These are phyloP conservation scores for Chelon auratus DNA, from an alignment of 2,797 vertebrate genomes.

Conservation along the genomic window DNA sequence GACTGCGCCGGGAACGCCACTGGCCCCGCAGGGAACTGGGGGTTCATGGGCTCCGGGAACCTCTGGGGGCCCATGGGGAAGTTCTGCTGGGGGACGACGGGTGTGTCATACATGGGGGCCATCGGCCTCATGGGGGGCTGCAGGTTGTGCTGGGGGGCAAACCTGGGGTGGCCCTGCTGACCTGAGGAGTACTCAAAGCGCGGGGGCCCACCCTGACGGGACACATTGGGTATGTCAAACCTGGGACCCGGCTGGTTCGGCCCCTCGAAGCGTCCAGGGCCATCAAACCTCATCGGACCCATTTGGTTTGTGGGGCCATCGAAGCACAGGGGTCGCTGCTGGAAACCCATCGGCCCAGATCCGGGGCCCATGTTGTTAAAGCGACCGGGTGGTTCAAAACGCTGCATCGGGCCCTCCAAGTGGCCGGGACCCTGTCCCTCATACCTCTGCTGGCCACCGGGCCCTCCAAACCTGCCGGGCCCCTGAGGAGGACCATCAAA, in stretches of 20 bases:
- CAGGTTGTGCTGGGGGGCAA: constrained; percentile 69
- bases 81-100: constrained; percentile 79
- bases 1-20: constrained; percentile 78
- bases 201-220: constrained; percentile 81
- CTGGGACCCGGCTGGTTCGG: constrained; percentile 80
- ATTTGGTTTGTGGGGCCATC: constrained; percentile 71
- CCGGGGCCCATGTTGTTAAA: constrained; percentile 82
- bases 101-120: constrained; percentile 73
- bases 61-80: constrained; percentile 82
- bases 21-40: constrained; percentile 84
- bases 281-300: constrained; percentile 86
- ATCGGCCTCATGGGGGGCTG: constrained; percentile 77
- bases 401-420: constrained; percentile 88
- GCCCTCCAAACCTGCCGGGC: constrained; percentile 80
- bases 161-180: constrained; percentile 84
- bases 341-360: constrained; percentile 81
- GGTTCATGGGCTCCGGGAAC: constrained; percentile 86
- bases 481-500: constrained; percentile 85
- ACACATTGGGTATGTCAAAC: constrained; percentile 80
- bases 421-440: constrained; percentile 83
- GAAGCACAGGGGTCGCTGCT: constrained; percentile 82
- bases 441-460: constrained; percentile 81
- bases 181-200: constrained; percentile 87
- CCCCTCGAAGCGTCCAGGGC: constrained; percentile 79
- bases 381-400: constrained; percentile 79